Evolutionary conservation across 2,113 vertebrate species (phyloP), one percentile per base, ranked within the genome.

Genomic region (Eudyptes chrysolophus): DNA sequence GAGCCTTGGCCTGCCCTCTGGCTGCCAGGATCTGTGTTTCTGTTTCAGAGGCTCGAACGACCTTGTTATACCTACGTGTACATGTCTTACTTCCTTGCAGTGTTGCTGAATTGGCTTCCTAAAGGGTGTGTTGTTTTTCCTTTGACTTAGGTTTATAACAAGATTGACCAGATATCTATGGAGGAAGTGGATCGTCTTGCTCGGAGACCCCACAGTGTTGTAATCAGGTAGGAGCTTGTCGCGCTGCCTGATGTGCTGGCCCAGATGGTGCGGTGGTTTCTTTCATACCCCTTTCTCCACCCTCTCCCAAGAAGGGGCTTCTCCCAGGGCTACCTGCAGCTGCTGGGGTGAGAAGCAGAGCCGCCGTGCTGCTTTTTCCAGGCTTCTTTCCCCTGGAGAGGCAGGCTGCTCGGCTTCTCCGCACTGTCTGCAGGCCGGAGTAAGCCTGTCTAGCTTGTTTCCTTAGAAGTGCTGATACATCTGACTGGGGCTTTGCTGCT

Each of bases 111-210:
- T 9, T 60, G 62, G 3, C 60, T 91, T 62, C 32, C 58, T 92
- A 4, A 95, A 15, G 46, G 51, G 1, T 58, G 11, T 72, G 24
- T 49, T 75, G 49, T 70, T 91, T 55, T 62, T 13, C 57, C 84
- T 92, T 84, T 85, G 88, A 20, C 74, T 68, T 96, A 99, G 99
- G 99, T 99, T 84, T 99, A 99, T 98, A 99, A 99, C 98, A 99
- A 99, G 98, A 99, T 99, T 54, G 99, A 99, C 96, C 99, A 99
- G 97, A 99, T 99, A 95, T 99, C 99, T 11, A 99, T 99, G 95
- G 99, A 99, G 94, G 99, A 99, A 96, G 99, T 99, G 69, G 99
- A 99, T 96, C 99, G 99, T 21, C 98, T 99, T 51, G 99, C 99
- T 68, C 98, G 98, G 84, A 98, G 98, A 93, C 95, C 99, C 30